Base-by-base conservation (phyloP, 2,797 vertebrate species). In the Eulemur albifrons region DNA sequence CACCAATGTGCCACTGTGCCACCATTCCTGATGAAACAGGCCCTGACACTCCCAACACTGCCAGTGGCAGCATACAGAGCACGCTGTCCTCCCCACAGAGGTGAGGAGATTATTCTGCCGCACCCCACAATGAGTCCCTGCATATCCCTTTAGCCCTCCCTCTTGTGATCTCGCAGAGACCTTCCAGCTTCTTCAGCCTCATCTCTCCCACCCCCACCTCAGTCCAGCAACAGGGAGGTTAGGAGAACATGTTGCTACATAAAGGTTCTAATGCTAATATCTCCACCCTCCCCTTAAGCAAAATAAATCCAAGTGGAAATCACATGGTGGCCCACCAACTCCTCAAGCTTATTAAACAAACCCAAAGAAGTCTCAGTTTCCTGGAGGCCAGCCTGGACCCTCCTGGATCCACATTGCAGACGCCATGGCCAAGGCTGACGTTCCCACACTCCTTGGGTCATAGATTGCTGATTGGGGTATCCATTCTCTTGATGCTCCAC, bases 121-220 rank as follows among this genome's bases (percentile, higher is more conserved):
- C 2, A 52, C 4, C 2, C 50, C 88, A 93, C 15, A 40, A 5
- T 1, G 25, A 43, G 15, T 90, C 40, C 38, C 35, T 72, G 2
- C 3, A 59, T 45, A 65, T 18, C 2, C 18, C 69, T 63, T 79
- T 6, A 81, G 3, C 50, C 23, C n/a, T 17, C 5, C 10, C 2
- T 63, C 38, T 30, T 15, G 25, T 27, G 9, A 83, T 57, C 87
- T 87, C 54, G 70, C 1, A 27, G 32, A 83, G 48, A 50, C 2
- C 21, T n/a, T 75, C 27, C 75, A 70, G 27, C 32, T 57, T 65
- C 43, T 82, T 76, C 57, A 73, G 11, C 18, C 83, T 69, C 45
- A 52, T 17, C 1, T 4, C 17, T 2, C 0, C 23, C 12, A 1
- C 6, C 52, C 40, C 21, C 0, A 3, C 13, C 9, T 61, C 13